phyloP scores from a whole-genome alignment of 2,113 vertebrate species.

The Tichodroma muraria region DNA sequence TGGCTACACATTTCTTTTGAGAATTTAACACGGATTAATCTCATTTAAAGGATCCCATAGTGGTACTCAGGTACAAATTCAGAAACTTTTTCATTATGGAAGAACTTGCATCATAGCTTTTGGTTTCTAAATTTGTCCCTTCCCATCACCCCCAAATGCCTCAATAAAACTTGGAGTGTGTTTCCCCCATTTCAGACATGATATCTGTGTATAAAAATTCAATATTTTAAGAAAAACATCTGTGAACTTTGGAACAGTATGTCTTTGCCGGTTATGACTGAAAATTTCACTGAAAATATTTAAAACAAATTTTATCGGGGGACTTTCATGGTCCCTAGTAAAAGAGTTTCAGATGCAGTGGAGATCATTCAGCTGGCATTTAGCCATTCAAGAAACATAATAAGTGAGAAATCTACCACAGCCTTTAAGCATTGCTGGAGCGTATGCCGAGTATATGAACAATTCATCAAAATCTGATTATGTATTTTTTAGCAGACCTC shows the following conservation, averaged over 20 bases:
- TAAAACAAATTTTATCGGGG: not conserved
- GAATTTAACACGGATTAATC: not conserved
- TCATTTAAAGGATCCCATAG: not conserved
- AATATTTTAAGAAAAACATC: not conserved
- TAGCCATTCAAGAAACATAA: not conserved
- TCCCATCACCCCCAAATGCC: not conserved
- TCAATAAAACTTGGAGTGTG: not conserved
- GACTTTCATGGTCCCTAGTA: not conserved
- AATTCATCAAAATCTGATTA: not conserved
- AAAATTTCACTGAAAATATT: not conserved
- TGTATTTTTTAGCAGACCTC: not conserved
- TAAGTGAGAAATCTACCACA: not conserved
- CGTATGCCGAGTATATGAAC: not conserved
- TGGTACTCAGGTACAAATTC: not conserved
- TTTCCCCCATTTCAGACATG: not conserved
- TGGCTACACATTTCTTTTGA: not conserved
- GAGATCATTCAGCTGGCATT: not conserved
- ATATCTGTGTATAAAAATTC: not conserved
- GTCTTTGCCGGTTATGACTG: not conserved
- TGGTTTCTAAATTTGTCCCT: not conserved
- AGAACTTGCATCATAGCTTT: not conserved
- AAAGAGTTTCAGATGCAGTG: not conserved
- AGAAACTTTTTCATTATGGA: not conserved
- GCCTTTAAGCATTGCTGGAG: not conserved
- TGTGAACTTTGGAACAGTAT: not conserved